phyloP scores from a whole-genome alignment of 2,888 invertebrate genomes.

The Apotomis turbidana region DNA sequence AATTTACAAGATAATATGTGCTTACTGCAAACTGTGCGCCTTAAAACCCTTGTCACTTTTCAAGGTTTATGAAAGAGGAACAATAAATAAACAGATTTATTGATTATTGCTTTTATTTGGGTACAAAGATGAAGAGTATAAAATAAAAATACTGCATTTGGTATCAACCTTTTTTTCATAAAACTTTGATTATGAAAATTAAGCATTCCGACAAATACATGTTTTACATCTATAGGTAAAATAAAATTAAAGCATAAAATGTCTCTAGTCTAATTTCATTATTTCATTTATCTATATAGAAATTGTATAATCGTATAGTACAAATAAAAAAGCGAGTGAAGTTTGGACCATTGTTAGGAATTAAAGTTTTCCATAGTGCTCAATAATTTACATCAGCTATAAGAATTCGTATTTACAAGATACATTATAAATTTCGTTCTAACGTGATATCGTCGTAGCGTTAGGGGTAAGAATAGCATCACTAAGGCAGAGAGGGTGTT shows the following conservation, averaged over 20 bases:
- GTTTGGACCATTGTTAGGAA: slow-evolving; percentile 84
- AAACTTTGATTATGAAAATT: slow-evolving; percentile 81
- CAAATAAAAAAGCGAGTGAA: slow-evolving; percentile 82
- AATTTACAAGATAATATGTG: too few species aligned
- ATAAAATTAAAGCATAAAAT: slow-evolving; percentile 80
- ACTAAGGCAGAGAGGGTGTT: slow-evolving; percentile 82
- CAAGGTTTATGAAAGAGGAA: slow-evolving; percentile 42
- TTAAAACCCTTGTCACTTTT: too few species aligned
- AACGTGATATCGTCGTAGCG: slow-evolving; percentile 72
- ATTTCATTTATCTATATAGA: slow-evolving; percentile 78
- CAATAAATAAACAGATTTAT: slow-evolving; percentile 52
- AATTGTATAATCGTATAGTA: slow-evolving; percentile 81
- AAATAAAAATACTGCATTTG: slow-evolving; percentile 84
- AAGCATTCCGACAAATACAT: slow-evolving; percentile 81
- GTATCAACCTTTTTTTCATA: slow-evolving; percentile 78
- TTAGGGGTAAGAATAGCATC: slow-evolving; percentile 77
- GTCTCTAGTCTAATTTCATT: slow-evolving; percentile 73
- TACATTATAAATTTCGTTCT: slow-evolving; percentile 69
- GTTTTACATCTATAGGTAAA: slow-evolving; percentile 71
- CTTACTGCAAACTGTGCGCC: too few species aligned
- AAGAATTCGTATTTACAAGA: slow-evolving; percentile 78
- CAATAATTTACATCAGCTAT: slow-evolving; percentile 74
- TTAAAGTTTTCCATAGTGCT: slow-evolving; percentile 80
- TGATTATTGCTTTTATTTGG: slow-evolving; percentile 81
- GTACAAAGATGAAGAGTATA: slow-evolving; percentile 82